Conservation (phyloP, 2,888 invertebrate genomes). For the Byasa hedistus region DNA sequence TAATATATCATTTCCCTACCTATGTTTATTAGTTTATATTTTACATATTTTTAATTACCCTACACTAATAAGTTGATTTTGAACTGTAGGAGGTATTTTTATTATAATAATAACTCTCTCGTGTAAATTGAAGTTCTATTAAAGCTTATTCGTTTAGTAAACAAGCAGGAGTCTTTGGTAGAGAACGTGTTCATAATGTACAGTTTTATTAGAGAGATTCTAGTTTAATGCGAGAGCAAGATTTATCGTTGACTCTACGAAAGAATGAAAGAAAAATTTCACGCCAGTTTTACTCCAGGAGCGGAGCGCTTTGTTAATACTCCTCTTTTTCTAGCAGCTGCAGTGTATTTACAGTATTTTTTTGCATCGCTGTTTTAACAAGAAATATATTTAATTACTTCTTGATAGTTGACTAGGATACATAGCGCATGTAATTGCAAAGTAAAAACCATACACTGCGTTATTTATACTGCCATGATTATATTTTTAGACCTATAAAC, state of each 20-base stretch:
- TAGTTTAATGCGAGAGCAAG: conserved; percentile 26
- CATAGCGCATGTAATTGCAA: not conserved
- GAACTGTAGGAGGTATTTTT: not conserved
- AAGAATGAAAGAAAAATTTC: conserved; percentile 30
- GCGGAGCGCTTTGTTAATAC: conserved; percentile 20
- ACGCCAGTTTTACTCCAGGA: conserved; percentile 24
- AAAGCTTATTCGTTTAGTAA: conserved; percentile 13
- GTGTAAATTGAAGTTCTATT: not conserved
- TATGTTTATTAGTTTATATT: not conserved
- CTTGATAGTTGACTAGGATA: conserved; percentile 9
- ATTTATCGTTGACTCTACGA: conserved; percentile 28
- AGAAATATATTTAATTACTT: conserved; percentile 23
- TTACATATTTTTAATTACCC: not conserved
- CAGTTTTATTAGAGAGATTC: conserved; percentile 26
- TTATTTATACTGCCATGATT: too few species aligned
- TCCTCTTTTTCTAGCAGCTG: conserved; percentile 21
- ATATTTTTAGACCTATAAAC: too few species aligned
- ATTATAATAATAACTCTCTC: not conserved
- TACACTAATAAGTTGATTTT: too few species aligned
- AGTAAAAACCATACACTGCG: too few species aligned
- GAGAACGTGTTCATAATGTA: conserved; percentile 29
- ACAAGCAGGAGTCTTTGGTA: conserved; percentile 14
- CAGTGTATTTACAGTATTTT: conserved; percentile 23
- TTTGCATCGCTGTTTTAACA: conserved; percentile 13
- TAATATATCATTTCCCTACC: too few species aligned